Evolutionary conservation across 2,888 invertebrate species (phyloP).

Genomic region (Sesia apiformis): DNA sequence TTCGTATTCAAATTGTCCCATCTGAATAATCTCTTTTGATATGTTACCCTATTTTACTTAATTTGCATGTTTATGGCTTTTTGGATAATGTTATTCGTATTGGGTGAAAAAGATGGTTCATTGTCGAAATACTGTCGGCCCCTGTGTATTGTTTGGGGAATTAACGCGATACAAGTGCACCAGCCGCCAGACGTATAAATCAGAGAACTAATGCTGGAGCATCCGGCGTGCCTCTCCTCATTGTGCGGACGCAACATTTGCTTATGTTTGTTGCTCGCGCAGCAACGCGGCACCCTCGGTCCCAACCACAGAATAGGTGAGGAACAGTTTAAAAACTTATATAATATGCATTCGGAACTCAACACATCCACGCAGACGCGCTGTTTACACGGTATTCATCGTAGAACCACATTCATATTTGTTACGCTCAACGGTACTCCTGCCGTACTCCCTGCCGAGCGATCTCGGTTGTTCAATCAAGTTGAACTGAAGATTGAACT

Average conservation of each 20-base stretch:
- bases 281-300: background rate
- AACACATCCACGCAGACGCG: no score
- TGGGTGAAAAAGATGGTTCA: conserved; percentile 22
- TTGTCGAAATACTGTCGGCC: conserved; percentile 18
- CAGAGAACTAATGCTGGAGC: conserved; percentile 60
- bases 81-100: conserved; percentile 8
- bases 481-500: no score
- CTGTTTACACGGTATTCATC: no score
- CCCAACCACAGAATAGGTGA: background rate
- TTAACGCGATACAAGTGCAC: conserved; percentile 42
- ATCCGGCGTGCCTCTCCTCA: conserved; percentile 48
- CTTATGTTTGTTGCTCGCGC: background rate
- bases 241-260: background rate
- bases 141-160: conserved; percentile 51
- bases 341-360: no score
- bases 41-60: conserved; percentile 25
- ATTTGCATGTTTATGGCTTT: conserved; percentile 46
- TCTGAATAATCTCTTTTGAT: conserved; percentile 34
- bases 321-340: no score
- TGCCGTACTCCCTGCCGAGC: no score
- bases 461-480: no score
- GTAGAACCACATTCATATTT: background rate
- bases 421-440: background rate
- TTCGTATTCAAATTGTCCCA: conserved; percentile 39
- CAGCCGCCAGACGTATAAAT: conserved; percentile 69